Base-by-base conservation (phyloP, 2,113 vertebrate genomes). In the Chlorodrepanis virens region DNA sequence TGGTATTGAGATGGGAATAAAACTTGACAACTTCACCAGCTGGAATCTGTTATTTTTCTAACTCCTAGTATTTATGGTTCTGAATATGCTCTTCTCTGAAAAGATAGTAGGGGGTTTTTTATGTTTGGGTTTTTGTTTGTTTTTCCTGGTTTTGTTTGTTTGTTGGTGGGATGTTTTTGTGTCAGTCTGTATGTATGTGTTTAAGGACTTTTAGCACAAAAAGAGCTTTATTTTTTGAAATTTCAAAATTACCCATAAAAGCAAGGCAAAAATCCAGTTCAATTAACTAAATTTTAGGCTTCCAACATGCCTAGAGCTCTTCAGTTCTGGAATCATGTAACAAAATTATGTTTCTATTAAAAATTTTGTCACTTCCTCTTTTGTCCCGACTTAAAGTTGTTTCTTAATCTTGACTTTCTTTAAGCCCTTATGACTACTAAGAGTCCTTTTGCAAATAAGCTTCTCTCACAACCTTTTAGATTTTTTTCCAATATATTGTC, bases 51-150 rank as follows among this genome's bases (percentile, higher is more conserved):
- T 60, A 37, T 15, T 83, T 80, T 91, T 83, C 8, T 77, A 47
- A 64, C 10, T 65, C 8, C 12, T 52, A 56, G 22, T 4, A 57
- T 13, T 75, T 69, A 57, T 3, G 16, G 24, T 7, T 49, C 28
- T 89, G 24, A 69, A 47, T 65, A 64, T 44, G 6, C 6, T 45
- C 5, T 77, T 65, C 28, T 64, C 45, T 65, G 37, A 63, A 93
- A 87, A 67, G 2, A n/a, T 1, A 44, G 13, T 18, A 25, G 7
- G 10, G 14, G 0, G 1, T 31, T 47, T 57, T 72, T 22, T 27
- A 37, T 13, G 5, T 39, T 64, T 64, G 17, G 25, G 1, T 19
- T 11, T 65, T 15, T 21, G 2, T 44, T 60, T 53, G 12, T 33
- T 49, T 57, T 29, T 40, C 15, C 29, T 65, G 20, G 4, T 21